Evolutionary conservation across 2,888 invertebrate species (phyloP).

Genomic region (Ectemnius cavifrons): DNA sequence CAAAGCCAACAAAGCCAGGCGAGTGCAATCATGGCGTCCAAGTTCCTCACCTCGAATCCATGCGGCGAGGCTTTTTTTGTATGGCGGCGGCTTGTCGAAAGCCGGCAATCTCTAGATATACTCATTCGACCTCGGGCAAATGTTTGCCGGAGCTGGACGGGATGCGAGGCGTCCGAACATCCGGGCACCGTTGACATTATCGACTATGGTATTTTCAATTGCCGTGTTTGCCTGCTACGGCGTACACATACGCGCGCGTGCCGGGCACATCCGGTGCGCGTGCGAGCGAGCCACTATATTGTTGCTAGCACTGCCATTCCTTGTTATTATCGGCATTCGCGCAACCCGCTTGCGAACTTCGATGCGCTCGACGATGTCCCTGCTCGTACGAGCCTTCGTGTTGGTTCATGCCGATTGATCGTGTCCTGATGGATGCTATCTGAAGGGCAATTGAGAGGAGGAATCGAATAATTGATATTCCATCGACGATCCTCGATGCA

Average conservation of each 20-base stretch:
- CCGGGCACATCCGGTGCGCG: not conserved
- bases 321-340: conserved; percentile 45
- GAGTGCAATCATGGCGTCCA: no score
- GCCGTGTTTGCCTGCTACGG: conserved; percentile 22
- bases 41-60: no score
- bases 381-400: not conserved
- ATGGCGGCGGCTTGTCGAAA: not conserved
- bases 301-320: not conserved
- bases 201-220: conserved; percentile 48
- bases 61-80: not conserved
- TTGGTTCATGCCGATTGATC: not conserved
- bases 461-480: conserved; percentile 17
- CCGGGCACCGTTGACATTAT: conserved; percentile 44
- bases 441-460: not conserved
- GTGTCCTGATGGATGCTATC: no score
- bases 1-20: no score
- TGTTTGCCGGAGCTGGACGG: conserved; percentile 23
- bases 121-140: conserved; percentile 15
- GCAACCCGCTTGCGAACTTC: conserved; percentile 6
- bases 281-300: conserved; percentile 8
- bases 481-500: not conserved
- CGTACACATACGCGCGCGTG: conserved; percentile 13
- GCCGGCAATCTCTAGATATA: not conserved
- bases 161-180: conserved; percentile 20
- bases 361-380: conserved; percentile 26